Conservation (phyloP, 2,113 vertebrate genomes). For the Sinocyclocheilus rhinocerous region DNA sequence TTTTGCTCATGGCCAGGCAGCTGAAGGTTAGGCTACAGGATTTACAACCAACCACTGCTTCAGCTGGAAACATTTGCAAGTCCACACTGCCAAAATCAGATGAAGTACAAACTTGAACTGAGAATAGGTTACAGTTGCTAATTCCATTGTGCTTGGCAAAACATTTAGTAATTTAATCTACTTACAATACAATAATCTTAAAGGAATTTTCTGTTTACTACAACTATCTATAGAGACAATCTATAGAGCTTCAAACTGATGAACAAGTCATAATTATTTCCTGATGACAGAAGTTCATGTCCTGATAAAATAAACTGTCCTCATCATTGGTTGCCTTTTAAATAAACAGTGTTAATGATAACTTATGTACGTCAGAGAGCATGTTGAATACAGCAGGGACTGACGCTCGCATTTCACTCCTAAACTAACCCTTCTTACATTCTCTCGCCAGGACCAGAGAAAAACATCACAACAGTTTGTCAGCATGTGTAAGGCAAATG, state of each 20-base stretch:
- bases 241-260: background rate
- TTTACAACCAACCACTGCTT: background rate
- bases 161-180: background rate
- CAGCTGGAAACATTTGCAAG: background rate
- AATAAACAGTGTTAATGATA: slow-evolving; percentile 22
- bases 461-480: slow-evolving; percentile 56
- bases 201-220: background rate
- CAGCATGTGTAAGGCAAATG: slow-evolving; percentile 57
- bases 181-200: background rate
- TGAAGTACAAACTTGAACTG: background rate
- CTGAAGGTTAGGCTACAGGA: background rate
- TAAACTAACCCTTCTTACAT: background rate
- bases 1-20: background rate
- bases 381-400: slow-evolving; percentile 26
- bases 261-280: background rate
- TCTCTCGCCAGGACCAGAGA: slow-evolving; percentile 2
- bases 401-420: background rate
- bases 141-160: background rate
- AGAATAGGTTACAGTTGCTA: background rate
- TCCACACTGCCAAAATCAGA: background rate
- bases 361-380: slow-evolving; percentile 3
- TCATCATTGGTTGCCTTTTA: background rate
- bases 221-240: background rate
- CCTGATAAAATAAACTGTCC: slow-evolving; percentile 5
- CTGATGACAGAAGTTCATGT: background rate